phyloP scores from a whole-genome alignment of 2,888 invertebrate genomes.

The Diaphora mendica region DNA sequence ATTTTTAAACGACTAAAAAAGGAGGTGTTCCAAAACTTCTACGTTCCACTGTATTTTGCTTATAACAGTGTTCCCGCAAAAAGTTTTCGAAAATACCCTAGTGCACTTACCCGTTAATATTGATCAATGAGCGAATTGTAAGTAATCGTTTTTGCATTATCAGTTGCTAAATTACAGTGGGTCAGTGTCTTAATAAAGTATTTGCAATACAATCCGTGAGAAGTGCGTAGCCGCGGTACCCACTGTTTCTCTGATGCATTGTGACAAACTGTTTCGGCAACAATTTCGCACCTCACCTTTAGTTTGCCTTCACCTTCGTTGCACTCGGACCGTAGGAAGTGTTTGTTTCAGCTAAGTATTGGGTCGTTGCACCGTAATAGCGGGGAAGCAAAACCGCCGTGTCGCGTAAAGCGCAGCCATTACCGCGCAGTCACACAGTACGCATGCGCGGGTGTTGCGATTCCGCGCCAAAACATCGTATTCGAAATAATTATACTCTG shows the following conservation, averaged over 20 bases:
- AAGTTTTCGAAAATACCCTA: background rate
- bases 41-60: too few species aligned
- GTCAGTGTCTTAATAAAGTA: constrained; percentile 32
- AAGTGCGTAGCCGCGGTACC: constrained; percentile 37
- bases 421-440: constrained; percentile 68
- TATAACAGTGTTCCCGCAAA: too few species aligned
- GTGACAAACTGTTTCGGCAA: constrained; percentile 57
- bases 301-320: constrained; percentile 74
- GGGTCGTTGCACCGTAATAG: constrained; percentile 70
- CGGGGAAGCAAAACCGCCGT: constrained; percentile 79
- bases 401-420: constrained; percentile 69
- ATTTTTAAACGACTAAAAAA: too few species aligned
- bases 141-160: constrained; percentile 15
- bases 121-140: constrained; percentile 24
- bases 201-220: constrained; percentile 39
- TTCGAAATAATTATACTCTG: constrained; percentile 25
- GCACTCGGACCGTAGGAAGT: constrained; percentile 52
- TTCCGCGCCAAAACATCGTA: constrained; percentile 62
- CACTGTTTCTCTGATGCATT: constrained; percentile 17
- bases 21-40: too few species aligned
- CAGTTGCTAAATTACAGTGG: constrained; percentile 31
- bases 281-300: constrained; percentile 61
- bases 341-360: constrained; percentile 47
- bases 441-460: constrained; percentile 73
- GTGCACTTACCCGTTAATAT: constrained; percentile 23